Evolutionary conservation across 2,797 vertebrate genomes (phyloP), one percentile per base, ranked within the genome.

Genomic region (Scarus forsteni): DNA sequence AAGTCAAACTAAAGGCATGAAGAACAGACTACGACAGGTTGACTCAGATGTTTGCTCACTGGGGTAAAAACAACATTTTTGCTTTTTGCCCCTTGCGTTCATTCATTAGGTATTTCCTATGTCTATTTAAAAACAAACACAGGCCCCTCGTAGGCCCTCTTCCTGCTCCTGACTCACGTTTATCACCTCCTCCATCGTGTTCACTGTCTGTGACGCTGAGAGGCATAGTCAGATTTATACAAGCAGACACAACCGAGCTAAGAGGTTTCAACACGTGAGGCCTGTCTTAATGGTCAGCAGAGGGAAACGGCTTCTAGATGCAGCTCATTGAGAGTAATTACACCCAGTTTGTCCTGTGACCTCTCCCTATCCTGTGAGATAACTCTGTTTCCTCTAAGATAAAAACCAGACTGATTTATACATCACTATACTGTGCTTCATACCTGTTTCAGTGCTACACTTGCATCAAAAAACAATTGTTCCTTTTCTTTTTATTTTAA

Each of bases 61-160:
- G 3, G 7, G 1, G 19, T 65, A 49, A 70, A 59, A 44, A 72
- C 61, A 70, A 74, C 73, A 40, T 3, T 53, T 44, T 39, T 40
- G 38, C 27, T 34, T 52, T 70, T 66, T 48, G 14, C 57, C 61
- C 34, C 27, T 71, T 18, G 36, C 35, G 35, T 74, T 80, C 58
- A 77, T 68, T 76, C 79, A 73, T 40, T 40, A 66, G 70, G 75
- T 66, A 78, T 85, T 88, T 90, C 79, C 83, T 85, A 36, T 18
- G 44, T 86, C 42, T 80, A 13, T 72, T 80, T 65, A 11, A 78
- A 68, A 71, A 67, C 53, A 77, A 84, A 73, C 81, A 40, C 0
- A 7, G 60, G 10, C 12, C 51, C 45, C n/a, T 54, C 13, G 39
- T 35, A 46, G 2, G 10, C 49, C 36, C 53, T 60, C 59, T 66